Base-by-base conservation (phyloP, 1,140 invertebrate genomes). In the Cylas formicarius region DNA sequence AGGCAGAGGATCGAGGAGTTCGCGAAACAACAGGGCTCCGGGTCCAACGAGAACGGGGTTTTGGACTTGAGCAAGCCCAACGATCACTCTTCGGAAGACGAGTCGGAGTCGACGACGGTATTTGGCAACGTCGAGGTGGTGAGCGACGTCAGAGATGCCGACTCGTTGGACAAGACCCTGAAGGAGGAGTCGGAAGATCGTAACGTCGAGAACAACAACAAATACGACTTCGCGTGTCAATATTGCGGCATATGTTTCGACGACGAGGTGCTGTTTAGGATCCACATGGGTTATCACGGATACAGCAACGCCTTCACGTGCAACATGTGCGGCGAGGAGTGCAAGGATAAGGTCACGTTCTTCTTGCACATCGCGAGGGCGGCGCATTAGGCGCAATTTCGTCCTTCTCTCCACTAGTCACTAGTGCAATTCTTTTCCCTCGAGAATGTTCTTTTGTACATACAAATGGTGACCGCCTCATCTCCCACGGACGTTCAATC, bases 281-380 rank as follows among this genome's bases (percentile, higher is more conserved):
- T 96, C 59, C 95, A 99, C 68, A 95, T 95, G 87, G 87, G 89
- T 39, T 97, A 90, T 67, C 95, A 99, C 66, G 85, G 84, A 2
- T 86, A 79, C 68, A 73, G 82, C 40, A 79, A 95, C 65, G 93
- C 94, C 0, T 96, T 89, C 66, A 86, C 84, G 47, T 98, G 95
- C 67, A 94, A 94, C 69, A 86, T 89, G 72, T 97, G 94, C 64
- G 93, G 93, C 2, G 76, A 88, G 41, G 67, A 80, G 43, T 86
- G 82, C 46, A 63, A 75, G 1, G 86, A 97, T 58, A 83, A 84
- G 55, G 74, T 96, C 1, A 76, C 83, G 0, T 97, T 98, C 64
- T 96, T 91, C 63, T 71, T 95, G 1, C 95, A 98, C 65, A 83
- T 97, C 49, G 84, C 85, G 4, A 76, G 84, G 17, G 80, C 78